phyloP scores from a whole-genome alignment of 2,888 invertebrate species.

The Rhodophaea formosa region DNA sequence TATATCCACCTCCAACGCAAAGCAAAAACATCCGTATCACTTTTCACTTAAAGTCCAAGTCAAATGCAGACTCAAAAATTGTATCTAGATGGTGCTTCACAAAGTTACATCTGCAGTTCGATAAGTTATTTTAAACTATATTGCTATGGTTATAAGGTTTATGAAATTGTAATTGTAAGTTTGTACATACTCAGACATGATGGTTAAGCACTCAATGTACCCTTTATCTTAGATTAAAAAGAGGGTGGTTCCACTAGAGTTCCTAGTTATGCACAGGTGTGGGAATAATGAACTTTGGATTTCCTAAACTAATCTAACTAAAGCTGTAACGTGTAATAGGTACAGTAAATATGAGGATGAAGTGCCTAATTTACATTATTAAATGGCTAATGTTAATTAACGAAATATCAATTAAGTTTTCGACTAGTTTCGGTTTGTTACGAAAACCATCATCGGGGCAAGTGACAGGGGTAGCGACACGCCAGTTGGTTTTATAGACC shows the following conservation, averaged over 20 bases:
- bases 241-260: slow-evolving; percentile 37
- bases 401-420: too few species aligned
- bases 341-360: too few species aligned
- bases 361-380: too few species aligned
- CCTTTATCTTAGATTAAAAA: slow-evolving; percentile 80
- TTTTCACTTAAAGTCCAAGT: slow-evolving; percentile 13
- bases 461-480: too few species aligned
- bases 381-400: too few species aligned
- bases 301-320: neutral
- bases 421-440: too few species aligned
- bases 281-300: slow-evolving; percentile 4
- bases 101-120: slow-evolving; percentile 27
- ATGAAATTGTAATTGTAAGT: slow-evolving; percentile 25
- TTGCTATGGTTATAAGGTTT: slow-evolving; percentile 17
- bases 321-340: neutral
- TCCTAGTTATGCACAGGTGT: slow-evolving; percentile 25
- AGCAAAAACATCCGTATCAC: slow-evolving; percentile 33
- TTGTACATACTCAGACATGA: slow-evolving; percentile 51
- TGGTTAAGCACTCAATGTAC: slow-evolving; percentile 75
- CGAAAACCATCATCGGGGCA: too few species aligned
- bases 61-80: slow-evolving; percentile 28
- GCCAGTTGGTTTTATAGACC: too few species aligned
- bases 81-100: slow-evolving; percentile 37
- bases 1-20: slow-evolving; percentile 23
- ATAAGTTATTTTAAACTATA: slow-evolving; percentile 29